phyloP scores from a whole-genome alignment of 1,140 invertebrate genomes.

The Pogonus chalceus region DNA sequence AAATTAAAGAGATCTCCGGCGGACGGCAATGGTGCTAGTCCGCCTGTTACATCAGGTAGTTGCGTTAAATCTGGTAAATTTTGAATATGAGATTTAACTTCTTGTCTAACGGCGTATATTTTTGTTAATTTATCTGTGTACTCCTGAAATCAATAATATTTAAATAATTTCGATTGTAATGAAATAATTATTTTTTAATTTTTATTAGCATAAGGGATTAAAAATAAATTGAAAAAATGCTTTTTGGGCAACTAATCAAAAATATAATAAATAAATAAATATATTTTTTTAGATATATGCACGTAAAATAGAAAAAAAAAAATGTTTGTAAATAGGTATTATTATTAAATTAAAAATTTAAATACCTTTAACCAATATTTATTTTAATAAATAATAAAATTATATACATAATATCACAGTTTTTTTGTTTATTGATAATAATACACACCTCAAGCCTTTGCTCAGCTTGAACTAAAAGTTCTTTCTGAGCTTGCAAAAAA shows the following conservation, averaged over 20 bases:
- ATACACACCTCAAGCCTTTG: constrained; percentile 66
- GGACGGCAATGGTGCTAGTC: constrained; percentile 81
- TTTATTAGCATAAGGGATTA: neutral
- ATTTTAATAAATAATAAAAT: no score
- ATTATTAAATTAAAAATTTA: no score
- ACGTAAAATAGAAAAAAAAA: no score
- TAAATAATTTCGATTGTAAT: constrained; percentile 8
- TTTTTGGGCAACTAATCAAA: constrained; percentile 26
- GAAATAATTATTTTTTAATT: neutral
- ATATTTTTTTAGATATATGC: no score
- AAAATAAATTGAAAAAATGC: no score
- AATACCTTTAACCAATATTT: no score
- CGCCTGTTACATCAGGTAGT: constrained; percentile 81
- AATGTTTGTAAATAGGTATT: no score
- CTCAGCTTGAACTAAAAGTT: constrained; percentile 75
- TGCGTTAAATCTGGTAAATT: constrained; percentile 87
- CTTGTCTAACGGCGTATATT: constrained; percentile 69
- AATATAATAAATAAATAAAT: neutral
- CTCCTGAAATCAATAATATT: constrained; percentile 51
- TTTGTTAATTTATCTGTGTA: constrained; percentile 79
- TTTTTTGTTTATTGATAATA: no score
- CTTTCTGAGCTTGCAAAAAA: constrained; percentile 75
- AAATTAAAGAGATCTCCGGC: constrained; percentile 85
- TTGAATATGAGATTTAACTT: constrained; percentile 84
- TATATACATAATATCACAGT: no score